phyloP scores from a whole-genome alignment of 2,113 vertebrate species.

The Theropithecus gelada region DNA sequence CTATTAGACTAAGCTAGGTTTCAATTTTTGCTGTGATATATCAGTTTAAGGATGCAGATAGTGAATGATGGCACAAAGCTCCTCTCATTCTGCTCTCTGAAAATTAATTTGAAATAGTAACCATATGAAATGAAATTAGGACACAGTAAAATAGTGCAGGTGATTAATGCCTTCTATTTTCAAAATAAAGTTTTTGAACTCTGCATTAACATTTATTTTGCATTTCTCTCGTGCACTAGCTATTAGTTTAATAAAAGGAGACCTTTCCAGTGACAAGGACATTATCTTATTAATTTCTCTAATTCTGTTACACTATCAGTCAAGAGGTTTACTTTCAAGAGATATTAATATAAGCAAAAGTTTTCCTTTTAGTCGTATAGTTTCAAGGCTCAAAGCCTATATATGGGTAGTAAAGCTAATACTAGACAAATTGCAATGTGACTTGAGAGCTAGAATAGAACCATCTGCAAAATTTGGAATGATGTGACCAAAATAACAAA shows the following conservation, averaged over 20 bases:
- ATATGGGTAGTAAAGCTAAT: background rate
- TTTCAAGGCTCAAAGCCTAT: background rate
- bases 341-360: background rate
- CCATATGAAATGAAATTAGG: background rate
- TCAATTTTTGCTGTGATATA: background rate
- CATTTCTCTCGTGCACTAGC: background rate
- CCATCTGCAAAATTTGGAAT: background rate
- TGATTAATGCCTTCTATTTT: background rate
- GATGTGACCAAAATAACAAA: background rate
- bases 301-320: background rate
- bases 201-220: slow-evolving; percentile 40
- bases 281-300: slow-evolving; percentile 44
- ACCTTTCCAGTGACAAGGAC: slow-evolving; percentile 51
- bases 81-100: background rate
- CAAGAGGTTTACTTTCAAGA: slow-evolving; percentile 37
- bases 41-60: background rate
- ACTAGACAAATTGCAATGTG: background rate
- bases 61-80: background rate
- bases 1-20: background rate
- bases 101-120: slow-evolving; percentile 47
- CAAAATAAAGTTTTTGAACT: slow-evolving; percentile 56
- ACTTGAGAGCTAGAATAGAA: slow-evolving; percentile 22
- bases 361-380: background rate
- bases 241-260: slow-evolving; percentile 42
- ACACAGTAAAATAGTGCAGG: background rate